Percentiles rank a stretch among this genome's conserved stretches.
Conservation (phyloP, 2,113 vertebrate genomes). For the Antigone vipio region DNA sequence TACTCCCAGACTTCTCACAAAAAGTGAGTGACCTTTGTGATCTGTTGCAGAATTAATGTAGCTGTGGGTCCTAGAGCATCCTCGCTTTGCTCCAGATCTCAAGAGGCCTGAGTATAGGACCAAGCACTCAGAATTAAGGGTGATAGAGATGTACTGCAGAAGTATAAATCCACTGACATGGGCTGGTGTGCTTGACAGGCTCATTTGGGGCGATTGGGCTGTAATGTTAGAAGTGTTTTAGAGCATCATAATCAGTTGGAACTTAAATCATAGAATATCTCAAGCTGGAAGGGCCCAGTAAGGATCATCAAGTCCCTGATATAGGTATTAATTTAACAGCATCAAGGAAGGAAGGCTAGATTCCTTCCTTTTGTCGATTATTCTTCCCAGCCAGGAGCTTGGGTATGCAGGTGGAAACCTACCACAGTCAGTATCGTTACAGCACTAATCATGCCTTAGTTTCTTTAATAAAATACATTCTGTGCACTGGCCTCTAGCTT, state of each 20-base stretch:
- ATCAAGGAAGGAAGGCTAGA: not conserved
- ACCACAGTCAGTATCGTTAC: not conserved
- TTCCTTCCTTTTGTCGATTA: not conserved
- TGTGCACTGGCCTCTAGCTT: not conserved
- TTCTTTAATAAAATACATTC: not conserved
- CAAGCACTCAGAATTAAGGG: not conserved
- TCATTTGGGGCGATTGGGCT: not conserved
- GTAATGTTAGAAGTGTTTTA: not conserved
- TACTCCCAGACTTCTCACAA: not conserved
- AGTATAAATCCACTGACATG: not conserved
- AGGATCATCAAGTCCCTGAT: not conserved
- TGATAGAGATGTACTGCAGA: not conserved
- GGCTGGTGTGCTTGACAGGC: not conserved
- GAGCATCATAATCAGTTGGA: not conserved
- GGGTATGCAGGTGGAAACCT: not conserved
- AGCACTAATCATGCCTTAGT: not conserved
- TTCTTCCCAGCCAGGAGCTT: not conserved
- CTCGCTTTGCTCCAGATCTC: not conserved
- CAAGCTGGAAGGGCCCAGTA: not conserved
- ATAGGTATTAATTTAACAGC: not conserved
- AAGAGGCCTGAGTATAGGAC: not conserved
- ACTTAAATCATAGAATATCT: not conserved
- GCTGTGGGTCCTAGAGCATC: not conserved
- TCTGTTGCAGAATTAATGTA: accelerated
- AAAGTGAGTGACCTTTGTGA: not conserved